These are phyloP conservation scores for Pachyramphus minor DNA, from an alignment of 2,113 vertebrate species.

Conservation along the genomic window DNA sequence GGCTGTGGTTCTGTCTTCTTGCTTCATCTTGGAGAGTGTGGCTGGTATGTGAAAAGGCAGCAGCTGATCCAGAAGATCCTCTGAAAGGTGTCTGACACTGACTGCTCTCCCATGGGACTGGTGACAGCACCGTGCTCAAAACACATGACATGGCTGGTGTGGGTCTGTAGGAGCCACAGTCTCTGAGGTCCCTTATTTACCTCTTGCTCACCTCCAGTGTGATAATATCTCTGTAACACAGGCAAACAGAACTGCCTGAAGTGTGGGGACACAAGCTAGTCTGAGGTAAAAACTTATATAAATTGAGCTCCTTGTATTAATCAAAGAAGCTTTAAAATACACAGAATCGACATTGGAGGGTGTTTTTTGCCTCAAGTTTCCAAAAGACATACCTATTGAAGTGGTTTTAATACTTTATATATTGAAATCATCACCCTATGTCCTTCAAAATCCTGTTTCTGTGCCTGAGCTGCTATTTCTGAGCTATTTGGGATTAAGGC, in stretches of 20 bases:
- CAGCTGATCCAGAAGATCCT: neutral
- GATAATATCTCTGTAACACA: neutral
- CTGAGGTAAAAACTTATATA: neutral
- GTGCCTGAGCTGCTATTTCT: neutral
- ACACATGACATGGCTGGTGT: rapidly evolving
- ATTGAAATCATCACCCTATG: neutral
- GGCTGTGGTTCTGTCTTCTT: neutral
- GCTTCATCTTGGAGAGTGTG: rapidly evolving
- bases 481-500: neutral
- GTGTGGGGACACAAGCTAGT: neutral
- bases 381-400: neutral
- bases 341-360: neutral
- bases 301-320: neutral
- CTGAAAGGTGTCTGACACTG: neutral
- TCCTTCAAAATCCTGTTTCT: neutral
- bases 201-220: neutral
- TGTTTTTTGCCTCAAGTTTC: neutral
- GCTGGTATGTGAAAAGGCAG: neutral
- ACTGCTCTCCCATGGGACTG: neutral
- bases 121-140: neutral
- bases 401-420: neutral
- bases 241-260: neutral
- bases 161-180: neutral
- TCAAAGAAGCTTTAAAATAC: neutral
- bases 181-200: neutral